Evolutionary conservation across 30 jellyfish, hydroid and myxozoan species (phyloP).

Genomic region (Turritopsis dohrnii): DNA sequence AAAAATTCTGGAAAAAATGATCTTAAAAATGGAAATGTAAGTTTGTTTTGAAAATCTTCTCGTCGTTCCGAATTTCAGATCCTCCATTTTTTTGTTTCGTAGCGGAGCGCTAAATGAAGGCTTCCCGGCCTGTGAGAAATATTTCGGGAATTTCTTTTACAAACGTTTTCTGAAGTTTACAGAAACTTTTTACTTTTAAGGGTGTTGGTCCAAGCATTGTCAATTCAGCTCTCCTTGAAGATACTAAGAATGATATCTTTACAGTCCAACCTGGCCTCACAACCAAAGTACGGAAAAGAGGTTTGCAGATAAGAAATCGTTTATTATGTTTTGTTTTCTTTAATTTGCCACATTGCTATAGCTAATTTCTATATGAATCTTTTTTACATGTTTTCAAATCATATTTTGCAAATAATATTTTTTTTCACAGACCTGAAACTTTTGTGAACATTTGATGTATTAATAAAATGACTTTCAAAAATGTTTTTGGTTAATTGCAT

Average conservation of each 20-base stretch:
- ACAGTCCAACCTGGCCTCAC: constrained; percentile 30
- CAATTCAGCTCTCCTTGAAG: constrained; percentile 16
- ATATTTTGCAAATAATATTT: background rate
- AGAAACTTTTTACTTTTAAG: background rate
- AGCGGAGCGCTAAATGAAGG: background rate
- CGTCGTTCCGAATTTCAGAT: background rate
- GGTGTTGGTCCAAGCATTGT: constrained; percentile 9
- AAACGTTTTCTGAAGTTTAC: background rate
- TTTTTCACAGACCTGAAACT: no score
- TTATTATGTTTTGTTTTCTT: background rate
- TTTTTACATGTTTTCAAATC: background rate
- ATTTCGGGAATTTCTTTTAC: background rate
- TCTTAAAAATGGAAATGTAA: background rate
- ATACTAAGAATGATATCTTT: background rate
- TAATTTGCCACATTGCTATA: background rate
- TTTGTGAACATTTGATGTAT: no score
- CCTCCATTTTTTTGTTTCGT: background rate
- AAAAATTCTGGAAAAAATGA: background rate
- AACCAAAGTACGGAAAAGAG: constrained; percentile 25
- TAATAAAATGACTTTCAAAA: no score
- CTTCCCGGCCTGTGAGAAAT: background rate
- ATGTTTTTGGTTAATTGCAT: no score
- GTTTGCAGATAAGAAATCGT: background rate
- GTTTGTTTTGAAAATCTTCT: background rate
- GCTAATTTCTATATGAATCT: no score